Evolutionary conservation across 2,113 vertebrate species (phyloP), one percentile per base, ranked within the genome.

Genomic region (Chauna torquata): DNA sequence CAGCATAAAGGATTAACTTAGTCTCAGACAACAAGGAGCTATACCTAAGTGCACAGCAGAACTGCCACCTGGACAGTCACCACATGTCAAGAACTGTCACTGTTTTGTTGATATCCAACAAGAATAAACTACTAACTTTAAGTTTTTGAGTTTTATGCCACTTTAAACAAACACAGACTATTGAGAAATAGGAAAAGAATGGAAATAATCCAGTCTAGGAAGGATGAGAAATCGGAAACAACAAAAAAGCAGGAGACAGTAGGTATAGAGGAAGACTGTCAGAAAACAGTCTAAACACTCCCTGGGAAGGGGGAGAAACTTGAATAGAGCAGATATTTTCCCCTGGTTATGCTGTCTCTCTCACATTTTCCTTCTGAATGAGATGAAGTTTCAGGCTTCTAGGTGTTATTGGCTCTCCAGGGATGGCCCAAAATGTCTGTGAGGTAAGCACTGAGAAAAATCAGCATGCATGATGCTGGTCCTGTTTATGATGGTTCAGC

Each of bases 391-490:
- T 50, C 8, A 40, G 50, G 11, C 8, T 9, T 85, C 4, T 18
- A 66, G 7, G 18, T 28, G 7, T 50, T 80, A 42, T 38, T 28
- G 57, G 10, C 11, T 92, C 22, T 6, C 25, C 15, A 96, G 16
- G 79, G 5, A 11, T 55, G 57, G 36, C 18, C 18, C 52, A 64
- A 72, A 90, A 64, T n/a, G 0, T 28, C 23, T 66, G 20, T 49
- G 64, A 82, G 24, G 23, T 65, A 49, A 92, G 54, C 40, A n/a
- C 17, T 49, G 66, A 71, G 23, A 47, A 88, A 65, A 81, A 95
- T 2, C 6, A 6, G 2, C 49, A n/a, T n/a, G 8, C 55, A 20
- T 19, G 18, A 11, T 55, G 30, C 2, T 6, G 6, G 4, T 77
- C 4, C 12, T 77, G 3, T 45, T 69, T 79, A 30, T 49, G 16